Conservation (phyloP, 2,888 invertebrate species). For the Resseliella maxima region DNA sequence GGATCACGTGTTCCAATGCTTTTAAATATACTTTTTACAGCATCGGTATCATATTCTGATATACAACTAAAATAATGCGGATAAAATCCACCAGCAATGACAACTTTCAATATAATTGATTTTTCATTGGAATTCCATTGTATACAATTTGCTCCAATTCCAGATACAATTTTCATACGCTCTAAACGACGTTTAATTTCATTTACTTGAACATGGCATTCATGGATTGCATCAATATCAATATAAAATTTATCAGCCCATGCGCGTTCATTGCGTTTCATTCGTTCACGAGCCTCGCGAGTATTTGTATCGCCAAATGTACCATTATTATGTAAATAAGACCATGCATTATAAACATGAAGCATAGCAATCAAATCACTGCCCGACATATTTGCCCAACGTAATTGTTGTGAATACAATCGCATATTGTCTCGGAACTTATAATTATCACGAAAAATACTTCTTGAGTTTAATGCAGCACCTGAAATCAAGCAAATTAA, state of each 20-base stretch:
- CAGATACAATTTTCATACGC: slow-evolving; percentile 72
- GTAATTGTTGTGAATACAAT: slow-evolving; percentile 79
- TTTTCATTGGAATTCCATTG: slow-evolving; percentile 70
- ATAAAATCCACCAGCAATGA: slow-evolving; percentile 79
- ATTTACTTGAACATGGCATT: slow-evolving; percentile 77
- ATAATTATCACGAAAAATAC: slow-evolving; percentile 81
- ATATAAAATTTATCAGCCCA: slow-evolving; percentile 81
- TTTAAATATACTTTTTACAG: slow-evolving; percentile 75
- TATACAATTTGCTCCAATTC: slow-evolving; percentile 67
- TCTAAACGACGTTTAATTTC: slow-evolving; percentile 77
- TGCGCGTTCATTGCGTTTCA: slow-evolving; percentile 66
- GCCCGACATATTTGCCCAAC: slow-evolving; percentile 83
- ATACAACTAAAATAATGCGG: slow-evolving; percentile 85
- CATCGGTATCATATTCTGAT: slow-evolving; percentile 69
- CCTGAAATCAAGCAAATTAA: slow-evolving; percentile 55
- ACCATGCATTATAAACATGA: slow-evolving; percentile 78
- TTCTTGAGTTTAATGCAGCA: slow-evolving; percentile 70
- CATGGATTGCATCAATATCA: slow-evolving; percentile 75
- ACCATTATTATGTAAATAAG: not conserved
- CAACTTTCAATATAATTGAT: slow-evolving; percentile 75
- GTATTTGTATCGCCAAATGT: not conserved
- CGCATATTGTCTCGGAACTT: slow-evolving; percentile 71
- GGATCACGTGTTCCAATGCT: slow-evolving; percentile 80
- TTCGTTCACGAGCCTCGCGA: not conserved
- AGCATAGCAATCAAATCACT: slow-evolving; percentile 86